Percentiles rank a stretch among this genome's conserved stretches.
Evolutionary conservation across 2,888 invertebrate species (phyloP).

Genomic region (Drosophila colorata): DNA sequence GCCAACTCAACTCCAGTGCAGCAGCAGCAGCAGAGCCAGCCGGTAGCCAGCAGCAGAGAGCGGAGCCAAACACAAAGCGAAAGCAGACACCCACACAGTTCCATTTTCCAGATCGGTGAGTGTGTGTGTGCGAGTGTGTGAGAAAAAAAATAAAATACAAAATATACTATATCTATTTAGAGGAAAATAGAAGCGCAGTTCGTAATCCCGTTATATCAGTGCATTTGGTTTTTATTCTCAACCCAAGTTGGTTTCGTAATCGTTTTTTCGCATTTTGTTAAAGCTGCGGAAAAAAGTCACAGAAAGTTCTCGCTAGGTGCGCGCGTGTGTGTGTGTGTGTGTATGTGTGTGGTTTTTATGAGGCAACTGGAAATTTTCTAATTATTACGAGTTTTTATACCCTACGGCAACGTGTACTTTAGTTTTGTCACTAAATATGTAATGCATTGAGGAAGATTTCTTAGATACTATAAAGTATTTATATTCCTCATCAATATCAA

Average conservation of each 20-base stretch:
- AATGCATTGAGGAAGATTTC: too few species aligned
- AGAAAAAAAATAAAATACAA: conserved; percentile 12
- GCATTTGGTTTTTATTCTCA: conserved; percentile 33
- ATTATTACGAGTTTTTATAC: neutral
- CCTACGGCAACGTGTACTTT: too few species aligned
- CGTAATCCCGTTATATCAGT: conserved; percentile 43
- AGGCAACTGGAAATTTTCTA: conserved; percentile 23
- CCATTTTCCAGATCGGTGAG: conserved; percentile 72
- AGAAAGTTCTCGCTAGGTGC: conserved; percentile 17
- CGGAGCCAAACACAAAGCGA: conserved; percentile 33
- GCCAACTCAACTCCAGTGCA: conserved; percentile 83
- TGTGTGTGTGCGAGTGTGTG: conserved; percentile 53
- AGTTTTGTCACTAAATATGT: too few species aligned
- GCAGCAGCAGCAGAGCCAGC: conserved; percentile 81
- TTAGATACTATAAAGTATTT: too few species aligned
- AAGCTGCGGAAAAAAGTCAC: conserved; percentile 31
- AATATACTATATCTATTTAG: conserved; percentile 31
- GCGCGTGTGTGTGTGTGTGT: conserved; percentile 19
- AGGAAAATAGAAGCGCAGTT: conserved; percentile 15
- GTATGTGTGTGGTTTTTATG: conserved; percentile 21
- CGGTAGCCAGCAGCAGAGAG: conserved; percentile 64
- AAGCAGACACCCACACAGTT: conserved; percentile 52
- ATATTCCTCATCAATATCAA: too few species aligned
- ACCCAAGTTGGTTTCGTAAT: conserved; percentile 56
- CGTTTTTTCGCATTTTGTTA: conserved; percentile 24